Percentiles rank a stretch among this genome's conserved stretches.
These are phyloP conservation scores for Tamandua tetradactyla DNA, from an alignment of 2,797 vertebrate genomes.

Conservation along the genomic window DNA sequence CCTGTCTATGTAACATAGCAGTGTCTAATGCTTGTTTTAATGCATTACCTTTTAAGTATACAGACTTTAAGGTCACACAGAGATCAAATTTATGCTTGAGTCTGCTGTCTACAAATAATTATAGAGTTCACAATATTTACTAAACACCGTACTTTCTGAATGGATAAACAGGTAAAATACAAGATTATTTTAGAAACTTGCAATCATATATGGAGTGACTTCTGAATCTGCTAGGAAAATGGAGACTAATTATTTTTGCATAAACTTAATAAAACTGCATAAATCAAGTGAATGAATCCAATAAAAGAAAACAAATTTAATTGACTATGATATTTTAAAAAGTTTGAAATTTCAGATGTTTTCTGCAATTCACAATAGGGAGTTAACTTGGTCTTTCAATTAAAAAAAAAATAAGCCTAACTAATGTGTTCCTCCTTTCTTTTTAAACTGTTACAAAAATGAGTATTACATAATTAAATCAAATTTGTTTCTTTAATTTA, in stretches of 20 bases:
- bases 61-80: slow-evolving; percentile 30
- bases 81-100: not conserved
- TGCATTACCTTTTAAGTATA: slow-evolving; percentile 7
- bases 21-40: not conserved
- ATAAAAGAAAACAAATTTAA: not conserved
- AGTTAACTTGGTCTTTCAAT: not conserved
- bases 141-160: not conserved
- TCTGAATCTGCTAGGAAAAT: not conserved
- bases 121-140: not conserved
- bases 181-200: not conserved
- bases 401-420: not conserved
- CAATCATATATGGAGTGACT: not conserved
- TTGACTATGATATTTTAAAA: not conserved
- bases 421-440: not conserved
- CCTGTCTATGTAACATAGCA: slow-evolving; percentile 22
- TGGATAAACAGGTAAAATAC: not conserved
- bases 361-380: not conserved
- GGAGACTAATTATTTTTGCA: not conserved
- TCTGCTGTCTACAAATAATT: not conserved
- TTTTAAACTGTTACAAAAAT: not conserved
- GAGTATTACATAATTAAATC: not conserved
- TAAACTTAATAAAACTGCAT: not conserved
- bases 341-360: not conserved
- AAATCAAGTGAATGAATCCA: not conserved
- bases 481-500: not conserved